A percentile compares a stretch with the other conserved stretches of the same genome.
These are phyloP conservation scores for Alviniconcha strummeri DNA, from an alignment of 2,888 invertebrate genomes.

Conservation along the genomic window DNA sequence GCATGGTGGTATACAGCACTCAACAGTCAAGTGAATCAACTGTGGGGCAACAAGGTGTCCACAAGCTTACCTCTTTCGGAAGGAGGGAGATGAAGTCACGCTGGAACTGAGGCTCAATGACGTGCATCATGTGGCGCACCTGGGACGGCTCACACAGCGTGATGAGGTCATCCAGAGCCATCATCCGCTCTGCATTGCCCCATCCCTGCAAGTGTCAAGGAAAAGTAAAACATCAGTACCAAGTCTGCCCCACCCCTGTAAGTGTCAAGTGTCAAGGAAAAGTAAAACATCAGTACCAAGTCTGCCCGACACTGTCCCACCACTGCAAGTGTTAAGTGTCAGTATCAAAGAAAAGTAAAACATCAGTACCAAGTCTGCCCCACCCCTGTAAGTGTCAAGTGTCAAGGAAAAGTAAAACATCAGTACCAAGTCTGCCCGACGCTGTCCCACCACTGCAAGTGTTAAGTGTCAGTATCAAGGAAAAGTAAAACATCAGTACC, in stretches of 20 bases:
- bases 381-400: constrained; percentile 82
- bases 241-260: too few relatives aligned
- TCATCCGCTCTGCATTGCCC: constrained; percentile 90
- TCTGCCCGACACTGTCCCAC: constrained; percentile 83
- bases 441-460: constrained; percentile 84
- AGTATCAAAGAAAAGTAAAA: background rate
- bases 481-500: background rate
- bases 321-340: constrained; percentile 75
- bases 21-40: too few relatives aligned
- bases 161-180: constrained; percentile 93
- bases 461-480: too few relatives aligned
- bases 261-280: too few relatives aligned
- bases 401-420: background rate
- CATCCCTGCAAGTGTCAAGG: constrained; percentile 78
- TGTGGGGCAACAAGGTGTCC: too few relatives aligned
- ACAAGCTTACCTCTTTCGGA: constrained; percentile 85
- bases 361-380: constrained; percentile 77
- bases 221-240: background rate
- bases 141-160: constrained; percentile 92
- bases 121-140: constrained; percentile 97
- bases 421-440: too few relatives aligned
- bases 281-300: background rate
- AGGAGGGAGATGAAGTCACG: constrained; percentile 96
- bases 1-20: too few relatives aligned
- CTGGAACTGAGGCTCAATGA: constrained; percentile 98